phyloP scores from a whole-genome alignment of 2,888 invertebrate species.

The Drosophila hamatofila region DNA sequence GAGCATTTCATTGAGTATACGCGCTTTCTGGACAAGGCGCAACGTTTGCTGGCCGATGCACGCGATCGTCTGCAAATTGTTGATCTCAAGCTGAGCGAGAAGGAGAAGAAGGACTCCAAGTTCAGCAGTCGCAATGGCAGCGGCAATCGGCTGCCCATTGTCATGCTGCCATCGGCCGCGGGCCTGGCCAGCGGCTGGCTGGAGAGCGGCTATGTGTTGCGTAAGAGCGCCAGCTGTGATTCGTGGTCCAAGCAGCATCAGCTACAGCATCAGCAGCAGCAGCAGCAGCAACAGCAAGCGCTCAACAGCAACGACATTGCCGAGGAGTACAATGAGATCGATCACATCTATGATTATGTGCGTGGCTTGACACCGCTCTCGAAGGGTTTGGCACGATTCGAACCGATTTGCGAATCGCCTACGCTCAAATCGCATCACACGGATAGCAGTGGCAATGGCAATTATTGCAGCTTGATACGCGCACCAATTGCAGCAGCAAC shows the following conservation, averaged over 20 bases:
- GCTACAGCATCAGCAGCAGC: slow-evolving; percentile 37
- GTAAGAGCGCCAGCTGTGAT: slow-evolving; percentile 92
- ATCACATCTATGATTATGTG: slow-evolving; percentile 98
- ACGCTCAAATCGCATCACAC: slow-evolving; percentile 85
- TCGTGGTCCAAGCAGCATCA: slow-evolving; percentile 85
- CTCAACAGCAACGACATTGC: slow-evolving; percentile 87
- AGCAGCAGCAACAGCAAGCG: slow-evolving; percentile 82
- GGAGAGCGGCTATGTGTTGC: slow-evolving; percentile 89
- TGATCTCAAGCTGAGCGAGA: slow-evolving; percentile 92
- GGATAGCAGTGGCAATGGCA: slow-evolving; percentile 84
- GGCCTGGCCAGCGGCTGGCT: slow-evolving; percentile 81
- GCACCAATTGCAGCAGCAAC: slow-evolving; percentile 72
- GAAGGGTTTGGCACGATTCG: slow-evolving; percentile 88
- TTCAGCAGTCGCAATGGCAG: slow-evolving; percentile 84
- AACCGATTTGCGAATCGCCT: slow-evolving; percentile 86
- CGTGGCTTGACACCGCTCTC: slow-evolving; percentile 96
- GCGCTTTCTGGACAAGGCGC: slow-evolving; percentile 91
- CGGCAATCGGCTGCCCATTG: slow-evolving; percentile 83
- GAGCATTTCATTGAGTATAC: slow-evolving; percentile 91
- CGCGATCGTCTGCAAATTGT: slow-evolving; percentile 91
- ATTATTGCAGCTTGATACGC: slow-evolving; percentile 85
- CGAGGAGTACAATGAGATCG: slow-evolving; percentile 97
- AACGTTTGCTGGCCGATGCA: slow-evolving; percentile 90
- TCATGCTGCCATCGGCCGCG: slow-evolving; percentile 84
- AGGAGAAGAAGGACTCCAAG: slow-evolving; percentile 85